Percentiles rank a stretch among this genome's conserved stretches.
Evolutionary conservation across 2,113 vertebrate genomes (phyloP).

Genomic region (Peucedramus taeniatus): DNA sequence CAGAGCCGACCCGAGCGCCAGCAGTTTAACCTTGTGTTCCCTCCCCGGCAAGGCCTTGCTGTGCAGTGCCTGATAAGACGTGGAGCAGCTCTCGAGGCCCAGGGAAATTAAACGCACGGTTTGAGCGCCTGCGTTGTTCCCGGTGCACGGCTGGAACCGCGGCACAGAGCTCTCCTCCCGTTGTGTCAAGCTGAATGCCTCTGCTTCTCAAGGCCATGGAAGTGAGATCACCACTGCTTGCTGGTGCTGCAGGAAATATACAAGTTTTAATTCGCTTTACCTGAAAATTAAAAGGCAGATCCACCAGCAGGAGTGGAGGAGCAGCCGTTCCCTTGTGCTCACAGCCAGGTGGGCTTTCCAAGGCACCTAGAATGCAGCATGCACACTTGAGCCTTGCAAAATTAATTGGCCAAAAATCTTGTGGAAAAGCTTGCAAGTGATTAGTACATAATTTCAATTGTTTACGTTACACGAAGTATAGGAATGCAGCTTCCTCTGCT

Average conservation of each 20-base stretch:
- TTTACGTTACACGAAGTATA: background rate
- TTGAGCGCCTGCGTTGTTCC: background rate
- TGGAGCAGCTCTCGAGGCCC: background rate
- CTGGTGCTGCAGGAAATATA: background rate
- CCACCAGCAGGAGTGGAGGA: background rate
- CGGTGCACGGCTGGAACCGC: background rate
- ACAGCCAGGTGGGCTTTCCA: background rate
- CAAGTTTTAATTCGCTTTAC: background rate
- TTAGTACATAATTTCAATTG: background rate
- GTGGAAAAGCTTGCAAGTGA: background rate
- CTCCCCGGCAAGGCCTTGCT: background rate
- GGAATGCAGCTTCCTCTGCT: background rate
- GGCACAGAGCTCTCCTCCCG: background rate
- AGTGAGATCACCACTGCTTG: background rate
- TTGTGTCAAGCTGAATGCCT: conserved; percentile 6
- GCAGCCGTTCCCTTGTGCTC: background rate
- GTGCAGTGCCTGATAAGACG: background rate
- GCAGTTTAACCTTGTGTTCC: conserved; percentile 48
- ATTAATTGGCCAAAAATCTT: background rate
- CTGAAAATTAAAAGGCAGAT: background rate
- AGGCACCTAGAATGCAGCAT: fast-evolving
- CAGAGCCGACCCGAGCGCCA: background rate
- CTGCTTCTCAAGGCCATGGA: conserved; percentile 13
- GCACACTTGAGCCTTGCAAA: background rate
- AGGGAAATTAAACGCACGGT: background rate